Conservation (phyloP, 2,888 invertebrate species). For the Uloborus plumipes region DNA sequence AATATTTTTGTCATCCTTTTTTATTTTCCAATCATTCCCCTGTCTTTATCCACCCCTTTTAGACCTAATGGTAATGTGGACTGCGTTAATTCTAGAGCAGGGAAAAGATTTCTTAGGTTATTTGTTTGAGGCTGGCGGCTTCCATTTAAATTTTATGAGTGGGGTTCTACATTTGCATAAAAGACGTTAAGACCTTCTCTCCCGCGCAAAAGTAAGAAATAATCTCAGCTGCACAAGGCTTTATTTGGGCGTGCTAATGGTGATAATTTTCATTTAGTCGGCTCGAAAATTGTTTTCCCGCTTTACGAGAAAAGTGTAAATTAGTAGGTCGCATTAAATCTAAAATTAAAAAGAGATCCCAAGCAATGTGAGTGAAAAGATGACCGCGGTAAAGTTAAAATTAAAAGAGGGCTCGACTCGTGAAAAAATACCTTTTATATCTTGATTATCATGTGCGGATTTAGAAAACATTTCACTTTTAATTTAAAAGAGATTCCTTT, state of each 20-base stretch:
- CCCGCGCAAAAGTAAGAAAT: conserved; percentile 11
- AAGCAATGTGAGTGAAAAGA: no score
- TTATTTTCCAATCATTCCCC: background rate
- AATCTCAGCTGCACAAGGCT: conserved; percentile 31
- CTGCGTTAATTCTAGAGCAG: conserved; percentile 33
- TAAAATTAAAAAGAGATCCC: conserved; percentile 28
- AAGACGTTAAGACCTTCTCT: conserved; percentile 48
- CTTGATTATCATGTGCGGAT: no score
- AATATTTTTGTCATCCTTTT: conserved; percentile 9
- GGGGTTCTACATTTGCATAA: conserved; percentile 47
- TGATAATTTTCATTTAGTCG: conserved; percentile 49
- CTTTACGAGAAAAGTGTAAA: conserved; percentile 26
- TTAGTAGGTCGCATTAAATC: conserved; percentile 14
- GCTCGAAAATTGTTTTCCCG: conserved; percentile 33
- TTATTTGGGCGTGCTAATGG: conserved; percentile 47
- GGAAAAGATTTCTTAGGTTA: conserved; percentile 20
- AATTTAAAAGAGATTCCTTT: no score
- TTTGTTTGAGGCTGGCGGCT: conserved; percentile 38
- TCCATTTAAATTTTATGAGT: conserved; percentile 53
- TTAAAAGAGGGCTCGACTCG: no score
- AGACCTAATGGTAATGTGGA: conserved; percentile 51
- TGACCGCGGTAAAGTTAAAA: no score
- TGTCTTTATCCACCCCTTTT: conserved; percentile 8
- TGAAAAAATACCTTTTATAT: no score
- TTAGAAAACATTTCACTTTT: no score